phyloP scores from a whole-genome alignment of 2,888 invertebrate species.

The Lepetodrilus schrolli region DNA sequence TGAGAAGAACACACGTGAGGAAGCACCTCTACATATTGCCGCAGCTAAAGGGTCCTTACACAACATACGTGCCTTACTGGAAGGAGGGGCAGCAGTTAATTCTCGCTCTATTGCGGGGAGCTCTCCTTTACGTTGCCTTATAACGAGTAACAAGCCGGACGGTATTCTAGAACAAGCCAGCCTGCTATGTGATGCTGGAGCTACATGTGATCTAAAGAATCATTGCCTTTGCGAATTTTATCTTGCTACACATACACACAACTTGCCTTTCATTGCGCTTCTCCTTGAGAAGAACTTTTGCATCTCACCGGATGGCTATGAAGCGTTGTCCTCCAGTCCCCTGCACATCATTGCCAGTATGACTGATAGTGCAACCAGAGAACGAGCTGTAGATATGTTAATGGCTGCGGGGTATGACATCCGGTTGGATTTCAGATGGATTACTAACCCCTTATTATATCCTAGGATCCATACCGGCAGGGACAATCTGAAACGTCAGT shows the following conservation, averaged over 20 bases:
- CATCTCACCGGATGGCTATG: not conserved
- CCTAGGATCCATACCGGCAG: not conserved
- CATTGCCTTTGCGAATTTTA: not conserved
- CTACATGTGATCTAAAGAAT: not conserved
- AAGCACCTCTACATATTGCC: not conserved
- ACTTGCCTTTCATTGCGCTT: not conserved
- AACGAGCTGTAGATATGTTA: not conserved
- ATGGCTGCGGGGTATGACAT: constrained; percentile 3
- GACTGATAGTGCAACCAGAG: not conserved
- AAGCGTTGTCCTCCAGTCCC: not conserved
- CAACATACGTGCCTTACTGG: not conserved
- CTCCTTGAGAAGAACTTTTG: not conserved
- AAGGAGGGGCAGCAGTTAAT: not conserved
- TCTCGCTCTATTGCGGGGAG: not conserved
- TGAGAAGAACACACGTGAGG: not conserved
- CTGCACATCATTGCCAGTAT: not conserved
- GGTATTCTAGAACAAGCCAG: not conserved
- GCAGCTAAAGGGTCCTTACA: not conserved
- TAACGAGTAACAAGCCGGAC: not conserved
- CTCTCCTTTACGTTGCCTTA: not conserved
- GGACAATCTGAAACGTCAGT: not conserved
- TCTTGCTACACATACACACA: not conserved
- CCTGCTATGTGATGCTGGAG: not conserved
- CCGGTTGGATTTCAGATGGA: not conserved
- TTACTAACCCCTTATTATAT: not conserved